A percentile compares a stretch with the other conserved stretches of the same genome.
These are phyloP conservation scores for Xylophagus ater DNA, from an alignment of 2,888 invertebrate species.

Conservation along the genomic window DNA sequence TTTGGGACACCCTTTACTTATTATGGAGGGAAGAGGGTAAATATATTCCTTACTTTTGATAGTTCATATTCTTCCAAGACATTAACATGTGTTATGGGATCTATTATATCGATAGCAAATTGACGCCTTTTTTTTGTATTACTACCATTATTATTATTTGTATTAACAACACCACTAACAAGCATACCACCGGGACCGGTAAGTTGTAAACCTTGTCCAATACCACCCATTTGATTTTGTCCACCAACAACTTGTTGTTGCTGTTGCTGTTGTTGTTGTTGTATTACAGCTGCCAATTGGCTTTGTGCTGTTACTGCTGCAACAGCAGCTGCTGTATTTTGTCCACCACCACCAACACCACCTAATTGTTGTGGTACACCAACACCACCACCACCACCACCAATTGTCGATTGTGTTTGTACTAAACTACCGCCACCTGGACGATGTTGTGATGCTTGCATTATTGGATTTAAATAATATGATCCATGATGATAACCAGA, in stretches of 20 bases:
- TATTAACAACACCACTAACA: constrained; percentile 25
- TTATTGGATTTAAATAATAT: constrained; percentile 17
- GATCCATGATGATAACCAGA: constrained; percentile 2
- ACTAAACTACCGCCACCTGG: constrained; percentile 19
- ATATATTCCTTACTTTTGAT: constrained; percentile 2
- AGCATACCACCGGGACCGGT: constrained; percentile 26
- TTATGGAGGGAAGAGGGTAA: no score
- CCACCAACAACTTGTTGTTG: constrained; percentile 4
- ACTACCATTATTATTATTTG: constrained; percentile 17
- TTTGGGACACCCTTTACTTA: no score
- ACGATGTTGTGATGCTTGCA: constrained; percentile 25
- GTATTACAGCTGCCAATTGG: constrained; percentile 19
- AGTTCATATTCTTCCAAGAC: constrained; percentile 31
- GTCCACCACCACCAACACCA: constrained; percentile 23
- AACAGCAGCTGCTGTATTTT: background rate
- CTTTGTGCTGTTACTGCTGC: constrained; percentile 20
- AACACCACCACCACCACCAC: constrained; percentile 22
- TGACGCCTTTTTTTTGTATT: constrained; percentile 27
- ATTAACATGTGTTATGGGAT: constrained; percentile 40
- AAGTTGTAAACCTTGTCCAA: constrained; percentile 34
- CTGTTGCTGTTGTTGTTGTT: constrained; percentile 2
- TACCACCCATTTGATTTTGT: constrained; percentile 37
- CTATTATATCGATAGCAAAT: constrained; percentile 40
- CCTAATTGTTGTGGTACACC: constrained; percentile 27
- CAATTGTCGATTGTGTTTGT: constrained; percentile 18